A percentile compares a stretch with the other conserved stretches of the same genome.
phyloP scores from a whole-genome alignment of 2,888 invertebrate species.

The Eupithecia inturbata region DNA sequence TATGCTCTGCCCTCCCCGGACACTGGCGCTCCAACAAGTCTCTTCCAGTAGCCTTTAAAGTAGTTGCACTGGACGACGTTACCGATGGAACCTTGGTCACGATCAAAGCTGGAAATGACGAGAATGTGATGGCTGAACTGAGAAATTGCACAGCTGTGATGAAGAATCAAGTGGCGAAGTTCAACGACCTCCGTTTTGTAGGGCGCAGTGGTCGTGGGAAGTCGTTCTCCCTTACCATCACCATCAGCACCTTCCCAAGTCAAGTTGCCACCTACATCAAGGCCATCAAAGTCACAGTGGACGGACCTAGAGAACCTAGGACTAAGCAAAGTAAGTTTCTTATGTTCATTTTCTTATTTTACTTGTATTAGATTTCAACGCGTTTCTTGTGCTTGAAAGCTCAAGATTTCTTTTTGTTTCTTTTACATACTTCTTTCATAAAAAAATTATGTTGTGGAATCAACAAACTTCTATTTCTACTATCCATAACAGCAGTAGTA shows the following conservation, averaged over 20 bases:
- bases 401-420: conserved; percentile 25
- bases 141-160: conserved; percentile 96
- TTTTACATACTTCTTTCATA: neutral
- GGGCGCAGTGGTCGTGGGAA: conserved; percentile 98
- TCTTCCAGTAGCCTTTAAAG: conserved; percentile 97
- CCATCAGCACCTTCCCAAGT: conserved; percentile 89
- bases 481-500: neutral
- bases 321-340: conserved; percentile 96
- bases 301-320: conserved; percentile 98
- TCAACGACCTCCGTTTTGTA: conserved; percentile 98
- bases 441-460: neutral
- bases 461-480: neutral
- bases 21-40: conserved; percentile 99
- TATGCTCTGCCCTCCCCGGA: conserved; percentile 96
- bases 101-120: conserved; percentile 98
- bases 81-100: conserved; percentile 97
- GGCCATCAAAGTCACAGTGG: conserved; percentile 99
- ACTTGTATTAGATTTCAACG: conserved; percentile 37
- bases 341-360: conserved; percentile 28
- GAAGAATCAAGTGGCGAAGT: conserved; percentile 99
- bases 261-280: conserved; percentile 97
- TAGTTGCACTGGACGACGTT: conserved; percentile 96
- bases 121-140: conserved; percentile 97
- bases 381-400: conserved; percentile 28
- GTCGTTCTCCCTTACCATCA: conserved; percentile 96